A percentile compares a stretch with the other conserved stretches of the same genome.
Conservation (phyloP, 2,797 vertebrate genomes). For the Ctenopoma multispine region DNA sequence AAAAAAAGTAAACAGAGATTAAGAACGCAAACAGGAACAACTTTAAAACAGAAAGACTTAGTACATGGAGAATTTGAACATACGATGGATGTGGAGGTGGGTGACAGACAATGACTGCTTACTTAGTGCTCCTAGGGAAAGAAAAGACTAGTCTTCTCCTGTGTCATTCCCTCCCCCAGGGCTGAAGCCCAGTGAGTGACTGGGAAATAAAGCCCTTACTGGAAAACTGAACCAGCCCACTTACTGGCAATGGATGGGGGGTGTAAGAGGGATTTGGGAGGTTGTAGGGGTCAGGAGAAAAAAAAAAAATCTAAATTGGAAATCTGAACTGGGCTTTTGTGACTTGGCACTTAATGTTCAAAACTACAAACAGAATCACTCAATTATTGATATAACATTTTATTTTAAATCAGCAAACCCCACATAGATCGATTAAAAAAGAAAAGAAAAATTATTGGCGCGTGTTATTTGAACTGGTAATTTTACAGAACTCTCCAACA, state of each 20-base stretch:
- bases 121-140: conserved; percentile 51
- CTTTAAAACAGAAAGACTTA: not conserved
- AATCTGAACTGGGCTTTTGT: conserved; percentile 38
- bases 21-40: not conserved
- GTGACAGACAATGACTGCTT: conserved; percentile 58
- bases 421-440: not conserved
- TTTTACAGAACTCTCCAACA: too few species aligned
- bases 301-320: too few species aligned
- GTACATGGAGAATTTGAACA: not conserved
- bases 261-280: not conserved
- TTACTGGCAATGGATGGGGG: conserved; percentile 73
- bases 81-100: conserved; percentile 28
- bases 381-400: not conserved
- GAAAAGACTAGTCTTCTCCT: conserved; percentile 69
- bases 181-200: conserved; percentile 48
- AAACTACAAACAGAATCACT: not conserved
- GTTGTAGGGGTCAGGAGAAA: not conserved
- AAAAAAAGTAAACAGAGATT: not conserved
- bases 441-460: not conserved
- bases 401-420: not conserved
- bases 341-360: conserved; percentile 1
- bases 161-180: conserved; percentile 75
- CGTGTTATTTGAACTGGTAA: not conserved
- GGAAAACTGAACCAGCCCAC: conserved; percentile 72
- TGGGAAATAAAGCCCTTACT: conserved; percentile 79